Evolutionary conservation across 2,113 vertebrate genomes (phyloP).

Genomic region (Corythornis vintsioides): DNA sequence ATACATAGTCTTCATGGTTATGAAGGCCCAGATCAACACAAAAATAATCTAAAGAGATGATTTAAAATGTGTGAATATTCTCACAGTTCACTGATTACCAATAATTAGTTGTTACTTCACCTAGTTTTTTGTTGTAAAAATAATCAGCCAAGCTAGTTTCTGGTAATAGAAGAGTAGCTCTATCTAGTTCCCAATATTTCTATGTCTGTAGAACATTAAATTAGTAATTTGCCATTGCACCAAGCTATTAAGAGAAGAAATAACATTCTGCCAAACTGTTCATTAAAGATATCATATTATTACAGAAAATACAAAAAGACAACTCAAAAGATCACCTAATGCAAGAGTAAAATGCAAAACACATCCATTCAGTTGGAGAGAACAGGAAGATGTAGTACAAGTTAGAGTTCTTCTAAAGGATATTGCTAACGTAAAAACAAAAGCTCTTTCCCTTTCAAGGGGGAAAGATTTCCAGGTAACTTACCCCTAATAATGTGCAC

Average conservation of each 20-base stretch:
- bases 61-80: neutral
- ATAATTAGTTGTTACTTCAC: neutral
- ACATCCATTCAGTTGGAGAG: neutral
- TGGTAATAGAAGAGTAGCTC: neutral
- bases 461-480: neutral
- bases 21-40: neutral
- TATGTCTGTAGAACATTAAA: neutral
- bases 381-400: neutral
- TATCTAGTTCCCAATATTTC: neutral
- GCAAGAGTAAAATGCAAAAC: neutral
- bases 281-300: neutral
- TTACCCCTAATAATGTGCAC: neutral
- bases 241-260: neutral
- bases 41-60: neutral
- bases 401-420: neutral
- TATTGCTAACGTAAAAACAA: neutral
- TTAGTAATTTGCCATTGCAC: neutral
- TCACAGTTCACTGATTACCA: neutral
- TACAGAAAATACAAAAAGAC: neutral
- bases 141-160: neutral
- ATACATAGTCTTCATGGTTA: fast-evolving
- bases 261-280: neutral
- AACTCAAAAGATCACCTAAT: neutral
- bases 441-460: neutral
- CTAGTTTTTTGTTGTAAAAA: neutral